A percentile compares a stretch with the other conserved stretches of the same genome.
Conservation (phyloP, 2,888 invertebrate genomes). For the Ichneumoninae sp. region DNA sequence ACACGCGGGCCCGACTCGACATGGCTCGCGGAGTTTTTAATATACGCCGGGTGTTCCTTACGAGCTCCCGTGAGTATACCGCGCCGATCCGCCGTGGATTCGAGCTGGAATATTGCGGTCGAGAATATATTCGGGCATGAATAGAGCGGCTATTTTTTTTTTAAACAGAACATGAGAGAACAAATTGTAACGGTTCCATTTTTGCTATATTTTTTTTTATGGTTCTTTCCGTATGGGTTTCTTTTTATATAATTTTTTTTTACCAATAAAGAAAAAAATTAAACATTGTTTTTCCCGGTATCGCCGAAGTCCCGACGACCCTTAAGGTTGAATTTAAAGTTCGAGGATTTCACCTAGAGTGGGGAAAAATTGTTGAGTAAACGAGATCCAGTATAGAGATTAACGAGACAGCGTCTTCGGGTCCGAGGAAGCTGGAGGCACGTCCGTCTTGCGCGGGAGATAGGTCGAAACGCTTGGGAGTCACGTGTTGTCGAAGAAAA, state of each 20-base stretch:
- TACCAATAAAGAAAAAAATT: background rate
- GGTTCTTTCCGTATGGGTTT: background rate
- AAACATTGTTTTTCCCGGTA: background rate
- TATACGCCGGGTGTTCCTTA: slow-evolving; percentile 79
- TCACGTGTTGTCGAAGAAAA: slow-evolving; percentile 63
- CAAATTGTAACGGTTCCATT: background rate
- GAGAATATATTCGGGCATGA: slow-evolving; percentile 35
- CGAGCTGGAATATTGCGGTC: slow-evolving; percentile 55
- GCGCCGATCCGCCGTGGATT: slow-evolving; percentile 43
- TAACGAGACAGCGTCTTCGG: slow-evolving; percentile 22
- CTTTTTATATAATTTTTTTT: background rate
- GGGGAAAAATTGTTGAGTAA: background rate
- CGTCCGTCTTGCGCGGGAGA: slow-evolving; percentile 46
- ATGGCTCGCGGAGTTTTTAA: slow-evolving; percentile 74
- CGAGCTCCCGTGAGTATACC: slow-evolving; percentile 67
- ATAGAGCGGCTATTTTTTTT: slow-evolving; percentile 18
- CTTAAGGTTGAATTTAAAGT: background rate
- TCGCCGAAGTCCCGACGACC: background rate
- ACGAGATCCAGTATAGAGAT: slow-evolving; percentile 1
- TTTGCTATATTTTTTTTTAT: background rate
- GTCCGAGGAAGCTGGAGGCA: slow-evolving; percentile 23
- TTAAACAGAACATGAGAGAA: background rate
- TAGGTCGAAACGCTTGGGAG: slow-evolving; percentile 49
- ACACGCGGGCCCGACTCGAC: slow-evolving; percentile 40
- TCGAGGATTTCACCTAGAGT: background rate